phyloP scores from a whole-genome alignment of 2,113 vertebrate genomes.

The Suncus etruscus region DNA sequence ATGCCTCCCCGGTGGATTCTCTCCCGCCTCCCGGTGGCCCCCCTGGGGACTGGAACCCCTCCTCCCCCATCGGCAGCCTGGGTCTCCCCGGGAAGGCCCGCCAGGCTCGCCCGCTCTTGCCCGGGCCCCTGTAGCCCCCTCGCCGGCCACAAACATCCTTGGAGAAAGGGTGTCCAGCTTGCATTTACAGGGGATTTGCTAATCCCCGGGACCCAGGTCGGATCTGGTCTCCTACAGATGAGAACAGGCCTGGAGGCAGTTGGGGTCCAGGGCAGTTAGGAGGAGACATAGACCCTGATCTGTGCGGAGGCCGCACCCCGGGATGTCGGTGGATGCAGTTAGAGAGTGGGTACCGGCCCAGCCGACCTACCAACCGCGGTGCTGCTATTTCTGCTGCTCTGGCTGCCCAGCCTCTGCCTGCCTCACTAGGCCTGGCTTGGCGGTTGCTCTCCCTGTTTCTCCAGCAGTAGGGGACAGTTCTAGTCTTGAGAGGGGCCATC shows the following conservation, averaged over 20 bases:
- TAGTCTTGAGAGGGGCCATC: neutral
- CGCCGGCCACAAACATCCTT: neutral
- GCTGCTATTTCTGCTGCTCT: neutral
- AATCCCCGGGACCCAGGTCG: neutral
- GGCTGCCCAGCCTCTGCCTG: too few relatives aligned
- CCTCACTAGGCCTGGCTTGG: too few relatives aligned
- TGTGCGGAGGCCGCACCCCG: neutral
- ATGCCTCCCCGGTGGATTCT: slow-evolving; percentile 73
- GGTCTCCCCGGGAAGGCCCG: neutral
- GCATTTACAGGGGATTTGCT: neutral
- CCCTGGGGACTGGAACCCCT: neutral
- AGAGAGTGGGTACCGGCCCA: too few relatives aligned
- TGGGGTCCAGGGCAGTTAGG: neutral
- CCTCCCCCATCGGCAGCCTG: neutral
- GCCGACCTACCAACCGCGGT: neutral
- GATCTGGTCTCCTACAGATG: neutral
- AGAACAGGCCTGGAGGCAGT: slow-evolving; percentile 20
- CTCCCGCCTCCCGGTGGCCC: neutral
- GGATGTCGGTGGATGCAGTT: too few relatives aligned
- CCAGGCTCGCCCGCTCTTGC: neutral
- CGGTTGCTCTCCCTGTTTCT: neutral
- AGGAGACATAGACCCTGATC: neutral
- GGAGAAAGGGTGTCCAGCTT: neutral
- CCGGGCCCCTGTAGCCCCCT: neutral
- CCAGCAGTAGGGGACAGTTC: neutral